Conservation (phyloP, 2,797 vertebrate species). For the Hozukius guyotensis region DNA sequence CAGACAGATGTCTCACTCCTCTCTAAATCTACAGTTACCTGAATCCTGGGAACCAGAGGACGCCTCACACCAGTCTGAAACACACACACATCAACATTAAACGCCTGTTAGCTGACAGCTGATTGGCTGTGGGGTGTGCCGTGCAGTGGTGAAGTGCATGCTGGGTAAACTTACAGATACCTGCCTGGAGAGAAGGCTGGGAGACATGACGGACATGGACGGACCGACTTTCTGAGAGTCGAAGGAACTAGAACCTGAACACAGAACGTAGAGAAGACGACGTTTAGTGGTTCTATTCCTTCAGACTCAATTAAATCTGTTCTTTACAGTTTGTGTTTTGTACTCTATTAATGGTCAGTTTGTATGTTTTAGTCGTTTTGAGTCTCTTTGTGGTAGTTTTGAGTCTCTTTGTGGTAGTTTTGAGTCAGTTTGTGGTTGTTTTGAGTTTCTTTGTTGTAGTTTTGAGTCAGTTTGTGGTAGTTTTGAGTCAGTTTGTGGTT, state of each 20-base stretch:
- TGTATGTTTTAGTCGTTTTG: neutral
- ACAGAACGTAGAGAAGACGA: neutral
- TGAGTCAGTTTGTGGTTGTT: neutral
- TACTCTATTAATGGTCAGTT: neutral
- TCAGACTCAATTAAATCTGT: neutral
- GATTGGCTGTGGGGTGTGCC: neutral
- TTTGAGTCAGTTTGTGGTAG: too few relatives aligned
- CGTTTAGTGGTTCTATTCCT: neutral
- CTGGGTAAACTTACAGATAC: slow-evolving; percentile 89
- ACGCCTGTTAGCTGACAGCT: slow-evolving; percentile 9
- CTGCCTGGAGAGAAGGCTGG: slow-evolving; percentile 90
- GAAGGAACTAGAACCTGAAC: slow-evolving; percentile 92
- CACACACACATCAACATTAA: slow-evolving; percentile 43
- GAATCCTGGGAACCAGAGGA: slow-evolving; percentile 96
- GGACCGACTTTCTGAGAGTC: slow-evolving; percentile 95
- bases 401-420: neutral
- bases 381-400: too few relatives aligned
- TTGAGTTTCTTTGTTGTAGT: neutral
- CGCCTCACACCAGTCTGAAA: slow-evolving; percentile 61
- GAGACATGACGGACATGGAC: slow-evolving; percentile 94
- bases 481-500: neutral
- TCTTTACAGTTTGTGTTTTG: neutral
- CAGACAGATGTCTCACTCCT: slow-evolving; percentile 72
- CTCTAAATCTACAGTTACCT: slow-evolving; percentile 88
- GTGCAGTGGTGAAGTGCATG: neutral